phyloP scores from a whole-genome alignment of 1,140 invertebrate genomes.

The Cryptotermes secundus region DNA sequence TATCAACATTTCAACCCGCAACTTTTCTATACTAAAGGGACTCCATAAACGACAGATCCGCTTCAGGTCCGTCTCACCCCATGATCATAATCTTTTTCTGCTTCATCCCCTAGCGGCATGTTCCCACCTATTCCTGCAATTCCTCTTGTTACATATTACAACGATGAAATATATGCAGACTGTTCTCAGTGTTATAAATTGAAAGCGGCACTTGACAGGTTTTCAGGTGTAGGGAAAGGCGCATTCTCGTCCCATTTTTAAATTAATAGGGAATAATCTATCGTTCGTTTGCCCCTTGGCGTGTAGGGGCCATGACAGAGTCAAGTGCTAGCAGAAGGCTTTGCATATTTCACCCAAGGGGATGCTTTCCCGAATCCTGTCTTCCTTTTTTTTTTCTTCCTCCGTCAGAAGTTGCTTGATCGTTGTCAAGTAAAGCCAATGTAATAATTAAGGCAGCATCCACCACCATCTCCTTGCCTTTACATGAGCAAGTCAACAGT shows the following conservation, averaged over 20 bases:
- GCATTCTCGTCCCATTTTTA: not conserved
- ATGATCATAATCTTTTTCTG: not conserved
- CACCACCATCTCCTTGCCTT: too few relatives aligned
- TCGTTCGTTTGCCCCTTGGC: not conserved
- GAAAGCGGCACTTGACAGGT: not conserved
- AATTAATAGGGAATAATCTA: not conserved
- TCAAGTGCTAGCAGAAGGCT: not conserved
- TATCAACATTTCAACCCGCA: not conserved
- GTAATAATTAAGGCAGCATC: too few relatives aligned
- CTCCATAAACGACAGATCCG: not conserved
- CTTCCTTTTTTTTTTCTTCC: too few relatives aligned
- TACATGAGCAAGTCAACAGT: too few relatives aligned
- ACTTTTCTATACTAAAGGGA: not conserved
- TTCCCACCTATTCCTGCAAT: not conserved
- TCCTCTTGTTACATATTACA: not conserved
- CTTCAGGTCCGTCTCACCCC: not conserved
- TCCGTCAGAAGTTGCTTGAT: not conserved
- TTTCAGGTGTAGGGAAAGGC: not conserved
- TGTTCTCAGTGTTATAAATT: not conserved
- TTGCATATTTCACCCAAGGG: not conserved
- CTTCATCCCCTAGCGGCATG: not conserved
- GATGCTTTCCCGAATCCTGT: not conserved
- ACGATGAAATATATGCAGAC: not conserved
- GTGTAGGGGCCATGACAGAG: not conserved
- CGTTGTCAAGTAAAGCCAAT: not conserved